phyloP scores from a whole-genome alignment of 2,888 invertebrate species.

The Nematopogon swammerdamellus region DNA sequence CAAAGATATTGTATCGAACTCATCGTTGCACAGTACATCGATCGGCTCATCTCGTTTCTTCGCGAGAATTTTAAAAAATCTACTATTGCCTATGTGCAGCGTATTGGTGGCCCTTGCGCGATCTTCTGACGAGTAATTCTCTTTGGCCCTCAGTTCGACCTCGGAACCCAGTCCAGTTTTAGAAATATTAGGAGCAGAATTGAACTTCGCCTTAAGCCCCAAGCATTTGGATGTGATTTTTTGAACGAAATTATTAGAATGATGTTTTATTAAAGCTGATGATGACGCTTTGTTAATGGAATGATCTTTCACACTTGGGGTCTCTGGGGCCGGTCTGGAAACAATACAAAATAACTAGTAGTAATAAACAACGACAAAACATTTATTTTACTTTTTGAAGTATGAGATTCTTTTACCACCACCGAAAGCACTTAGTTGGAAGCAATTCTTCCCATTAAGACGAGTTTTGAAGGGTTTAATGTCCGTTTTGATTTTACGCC shows the following conservation, averaged over 20 bases:
- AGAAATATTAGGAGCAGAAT: conserved; percentile 50
- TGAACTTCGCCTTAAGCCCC: conserved; percentile 48
- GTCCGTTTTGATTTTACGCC: background rate
- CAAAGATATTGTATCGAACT: conserved; percentile 48
- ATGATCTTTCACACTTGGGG: conserved; percentile 37
- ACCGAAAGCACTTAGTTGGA: conserved; percentile 13
- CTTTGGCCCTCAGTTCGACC: conserved; percentile 31
- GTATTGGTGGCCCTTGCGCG: conserved; percentile 31
- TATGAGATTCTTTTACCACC: conserved; percentile 16
- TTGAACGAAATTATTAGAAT: conserved; percentile 48
- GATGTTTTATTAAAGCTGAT: conserved; percentile 42
- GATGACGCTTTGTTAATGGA: conserved; percentile 27
- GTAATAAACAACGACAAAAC: conserved; percentile 3
- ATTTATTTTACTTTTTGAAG: conserved; percentile 9
- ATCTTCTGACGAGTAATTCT: conserved; percentile 15
- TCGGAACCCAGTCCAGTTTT: conserved; percentile 33
- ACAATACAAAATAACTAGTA: conserved; percentile 46
- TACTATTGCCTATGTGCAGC: conserved; percentile 44
- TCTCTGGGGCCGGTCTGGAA: conserved; percentile 51
- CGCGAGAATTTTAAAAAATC: conserved; percentile 44
- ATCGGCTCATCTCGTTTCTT: conserved; percentile 42
- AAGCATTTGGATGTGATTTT: conserved; percentile 54
- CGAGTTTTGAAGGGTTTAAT: background rate
- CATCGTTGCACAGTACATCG: conserved; percentile 42
- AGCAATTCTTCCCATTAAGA: conserved; percentile 8